These are phyloP conservation scores for Antechinus stuartii DNA, from an alignment of 2,113 vertebrate species.

Conservation along the genomic window DNA sequence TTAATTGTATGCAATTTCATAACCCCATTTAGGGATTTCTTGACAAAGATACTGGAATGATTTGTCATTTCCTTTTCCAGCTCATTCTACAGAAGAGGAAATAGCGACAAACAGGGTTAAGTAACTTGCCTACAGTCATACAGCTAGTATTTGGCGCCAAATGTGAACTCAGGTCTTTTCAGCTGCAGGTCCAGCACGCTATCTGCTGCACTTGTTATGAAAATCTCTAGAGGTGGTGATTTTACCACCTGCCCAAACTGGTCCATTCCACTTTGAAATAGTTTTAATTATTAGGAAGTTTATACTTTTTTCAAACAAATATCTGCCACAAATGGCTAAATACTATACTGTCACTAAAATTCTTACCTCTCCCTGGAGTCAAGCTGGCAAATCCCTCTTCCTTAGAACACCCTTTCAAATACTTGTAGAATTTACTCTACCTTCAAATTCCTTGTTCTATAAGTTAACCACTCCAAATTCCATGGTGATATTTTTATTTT, in stretches of 20 bases:
- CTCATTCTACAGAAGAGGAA: not conserved
- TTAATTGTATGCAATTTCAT: not conserved
- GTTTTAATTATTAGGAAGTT: not conserved
- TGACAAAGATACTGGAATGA: not conserved
- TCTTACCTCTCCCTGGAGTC: not conserved
- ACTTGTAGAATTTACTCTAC: not conserved
- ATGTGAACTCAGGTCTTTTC: not conserved
- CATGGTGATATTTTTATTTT: not conserved
- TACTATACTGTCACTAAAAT: not conserved
- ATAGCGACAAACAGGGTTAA: not conserved
- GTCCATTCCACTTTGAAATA: not conserved
- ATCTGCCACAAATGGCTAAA: not conserved
- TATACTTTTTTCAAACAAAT: not conserved
- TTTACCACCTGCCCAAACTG: not conserved
- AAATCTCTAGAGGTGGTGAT: not conserved
- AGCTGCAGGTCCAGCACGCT: not conserved
- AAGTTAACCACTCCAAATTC: not conserved
- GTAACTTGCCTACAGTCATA: not conserved
- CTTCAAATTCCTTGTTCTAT: not conserved
- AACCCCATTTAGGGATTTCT: not conserved
- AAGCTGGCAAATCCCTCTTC: not conserved
- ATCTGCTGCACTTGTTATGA: not conserved
- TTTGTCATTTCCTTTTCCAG: not conserved
- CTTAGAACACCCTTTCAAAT: not conserved
- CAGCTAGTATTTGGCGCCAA: not conserved